phyloP scores from a whole-genome alignment of 2,797 vertebrate genomes.

The Pangasius djambal region DNA sequence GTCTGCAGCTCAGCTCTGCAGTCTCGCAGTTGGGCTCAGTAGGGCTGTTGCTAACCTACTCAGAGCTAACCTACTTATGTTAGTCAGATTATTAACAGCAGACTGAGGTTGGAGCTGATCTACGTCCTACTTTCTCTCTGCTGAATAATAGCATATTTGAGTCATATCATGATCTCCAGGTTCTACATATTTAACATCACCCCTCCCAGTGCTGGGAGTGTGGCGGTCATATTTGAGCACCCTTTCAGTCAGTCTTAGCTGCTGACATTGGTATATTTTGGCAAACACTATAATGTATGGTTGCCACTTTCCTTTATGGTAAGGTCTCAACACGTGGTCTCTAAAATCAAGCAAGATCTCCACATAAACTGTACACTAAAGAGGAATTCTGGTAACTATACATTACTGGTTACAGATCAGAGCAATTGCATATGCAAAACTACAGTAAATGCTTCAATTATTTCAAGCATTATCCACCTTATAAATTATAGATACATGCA shows the following conservation, averaged over 20 bases:
- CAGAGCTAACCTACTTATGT: background rate
- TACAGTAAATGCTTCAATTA: background rate
- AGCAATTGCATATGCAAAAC: background rate
- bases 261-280: background rate
- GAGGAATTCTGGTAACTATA: background rate
- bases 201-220: background rate
- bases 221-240: background rate
- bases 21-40: background rate
- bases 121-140: background rate
- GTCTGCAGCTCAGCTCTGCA: background rate
- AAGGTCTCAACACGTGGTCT: background rate
- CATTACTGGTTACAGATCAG: background rate
- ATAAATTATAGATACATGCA: background rate
- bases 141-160: background rate
- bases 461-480: background rate
- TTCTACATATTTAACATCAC: background rate
- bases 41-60: background rate
- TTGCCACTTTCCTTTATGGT: background rate
- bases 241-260: background rate
- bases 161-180: background rate
- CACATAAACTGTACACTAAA: background rate
- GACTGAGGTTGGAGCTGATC: background rate
- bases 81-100: conserved; percentile 5
- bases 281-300: background rate
- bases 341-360: background rate